These are phyloP conservation scores for Micrasema minimum DNA, from an alignment of 1,140 invertebrate species.

Conservation along the genomic window DNA sequence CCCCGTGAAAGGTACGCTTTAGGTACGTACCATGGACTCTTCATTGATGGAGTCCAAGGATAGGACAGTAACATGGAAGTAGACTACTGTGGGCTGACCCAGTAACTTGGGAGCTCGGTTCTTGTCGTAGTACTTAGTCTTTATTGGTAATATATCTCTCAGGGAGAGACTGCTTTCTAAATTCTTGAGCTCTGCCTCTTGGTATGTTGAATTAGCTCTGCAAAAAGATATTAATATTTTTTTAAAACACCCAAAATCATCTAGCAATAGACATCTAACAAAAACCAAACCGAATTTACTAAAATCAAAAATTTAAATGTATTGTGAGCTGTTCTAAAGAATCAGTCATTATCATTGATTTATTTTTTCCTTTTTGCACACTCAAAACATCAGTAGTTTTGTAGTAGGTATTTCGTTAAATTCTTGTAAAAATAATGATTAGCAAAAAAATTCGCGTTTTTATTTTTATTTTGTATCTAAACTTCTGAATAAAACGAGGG, in stretches of 20 bases:
- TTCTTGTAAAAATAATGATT: too few species aligned
- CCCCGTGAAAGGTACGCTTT: too few species aligned
- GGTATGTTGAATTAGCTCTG: slow-evolving; percentile 63
- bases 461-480: too few species aligned
- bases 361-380: neutral
- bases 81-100: slow-evolving; percentile 86
- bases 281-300: neutral
- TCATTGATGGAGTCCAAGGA: slow-evolving; percentile 91
- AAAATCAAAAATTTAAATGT: neutral
- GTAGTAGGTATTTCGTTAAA: neutral
- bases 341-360: neutral
- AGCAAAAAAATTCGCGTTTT: too few species aligned
- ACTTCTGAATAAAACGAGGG: too few species aligned
- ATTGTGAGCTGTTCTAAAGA: neutral
- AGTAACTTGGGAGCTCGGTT: slow-evolving; percentile 86
- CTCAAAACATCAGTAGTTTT: neutral
- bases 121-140: slow-evolving; percentile 89
- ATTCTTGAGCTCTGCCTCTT: slow-evolving; percentile 62
- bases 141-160: slow-evolving; percentile 83
- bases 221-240: slow-evolving; percentile 6
- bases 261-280: neutral
- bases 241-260: neutral
- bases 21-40: slow-evolving; percentile 86
- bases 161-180: slow-evolving; percentile 76
- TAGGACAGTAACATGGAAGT: slow-evolving; percentile 89